Conservation (phyloP, 2,113 vertebrate genomes). For the Gobio gobio region DNA sequence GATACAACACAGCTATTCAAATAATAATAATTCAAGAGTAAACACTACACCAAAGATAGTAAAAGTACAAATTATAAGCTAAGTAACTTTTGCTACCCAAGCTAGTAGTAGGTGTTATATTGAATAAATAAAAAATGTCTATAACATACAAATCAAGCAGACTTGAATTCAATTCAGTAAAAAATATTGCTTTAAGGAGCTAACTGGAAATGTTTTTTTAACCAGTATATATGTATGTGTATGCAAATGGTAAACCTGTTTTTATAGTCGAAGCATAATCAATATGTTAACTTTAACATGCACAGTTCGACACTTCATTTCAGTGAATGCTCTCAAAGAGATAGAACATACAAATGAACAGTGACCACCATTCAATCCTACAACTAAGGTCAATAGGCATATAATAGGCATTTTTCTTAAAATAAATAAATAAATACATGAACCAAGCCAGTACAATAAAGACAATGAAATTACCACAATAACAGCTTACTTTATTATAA, state of each 20-base stretch:
- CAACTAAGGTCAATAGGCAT: not conserved
- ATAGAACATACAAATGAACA: no score
- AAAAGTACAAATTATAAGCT: no score
- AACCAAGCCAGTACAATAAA: not conserved
- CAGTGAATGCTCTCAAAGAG: no score
- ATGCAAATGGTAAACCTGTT: not conserved
- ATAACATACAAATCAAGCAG: no score
- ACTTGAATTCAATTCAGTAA: no score
- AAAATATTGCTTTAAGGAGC: no score
- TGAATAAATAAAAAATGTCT: no score
- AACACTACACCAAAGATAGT: not conserved
- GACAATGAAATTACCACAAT: not conserved
- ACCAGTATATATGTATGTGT: not conserved
- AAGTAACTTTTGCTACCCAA: not conserved
- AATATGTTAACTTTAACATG: not conserved
- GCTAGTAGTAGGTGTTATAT: not conserved
- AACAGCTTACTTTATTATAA: not conserved
- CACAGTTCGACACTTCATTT: not conserved
- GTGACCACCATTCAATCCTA: not conserved
- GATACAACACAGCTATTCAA: not conserved
- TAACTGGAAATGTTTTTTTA: no score
- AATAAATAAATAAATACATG: not conserved
- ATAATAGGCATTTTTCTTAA: not conserved
- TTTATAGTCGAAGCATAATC: not conserved
- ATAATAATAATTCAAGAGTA: not conserved